Conservation (phyloP, 2,888 invertebrate genomes). For the Chironomus tentans region DNA sequence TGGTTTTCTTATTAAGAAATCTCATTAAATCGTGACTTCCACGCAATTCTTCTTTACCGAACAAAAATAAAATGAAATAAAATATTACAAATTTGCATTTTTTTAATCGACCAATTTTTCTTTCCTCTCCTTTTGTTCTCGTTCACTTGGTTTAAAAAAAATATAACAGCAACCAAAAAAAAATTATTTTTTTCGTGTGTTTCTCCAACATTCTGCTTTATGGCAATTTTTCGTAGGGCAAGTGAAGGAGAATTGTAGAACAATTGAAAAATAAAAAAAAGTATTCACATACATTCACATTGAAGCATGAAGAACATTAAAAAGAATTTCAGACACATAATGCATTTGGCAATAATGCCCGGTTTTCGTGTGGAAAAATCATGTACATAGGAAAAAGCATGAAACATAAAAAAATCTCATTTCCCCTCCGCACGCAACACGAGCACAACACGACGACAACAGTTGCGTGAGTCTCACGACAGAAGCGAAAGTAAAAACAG, state of each 20-base stretch:
- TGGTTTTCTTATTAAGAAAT: neutral
- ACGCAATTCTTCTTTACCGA: neutral
- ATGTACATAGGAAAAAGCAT: neutral
- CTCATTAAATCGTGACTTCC: neutral
- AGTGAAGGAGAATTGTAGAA: neutral
- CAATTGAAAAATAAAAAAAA: neutral
- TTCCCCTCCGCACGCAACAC: neutral
- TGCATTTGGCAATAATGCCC: neutral
- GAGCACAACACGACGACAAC: neutral
- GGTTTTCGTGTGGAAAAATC: neutral
- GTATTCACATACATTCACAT: neutral
- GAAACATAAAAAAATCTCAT: neutral
- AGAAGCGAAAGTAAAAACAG: neutral
- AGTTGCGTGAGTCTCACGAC: neutral
- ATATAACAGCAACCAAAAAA: too few relatives aligned
- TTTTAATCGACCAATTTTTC: neutral
- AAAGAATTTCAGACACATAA: neutral
- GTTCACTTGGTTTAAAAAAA: neutral
- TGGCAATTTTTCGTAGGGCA: neutral
- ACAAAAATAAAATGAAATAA: too few relatives aligned
- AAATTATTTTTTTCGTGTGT: neutral
- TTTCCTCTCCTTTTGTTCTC: constrained; percentile 4
- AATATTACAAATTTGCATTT: neutral
- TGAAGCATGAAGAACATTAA: neutral
- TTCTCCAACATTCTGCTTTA: neutral